Evolutionary conservation across 2,113 vertebrate species (phyloP).

Genomic region (Oreochromis tanganicae): DNA sequence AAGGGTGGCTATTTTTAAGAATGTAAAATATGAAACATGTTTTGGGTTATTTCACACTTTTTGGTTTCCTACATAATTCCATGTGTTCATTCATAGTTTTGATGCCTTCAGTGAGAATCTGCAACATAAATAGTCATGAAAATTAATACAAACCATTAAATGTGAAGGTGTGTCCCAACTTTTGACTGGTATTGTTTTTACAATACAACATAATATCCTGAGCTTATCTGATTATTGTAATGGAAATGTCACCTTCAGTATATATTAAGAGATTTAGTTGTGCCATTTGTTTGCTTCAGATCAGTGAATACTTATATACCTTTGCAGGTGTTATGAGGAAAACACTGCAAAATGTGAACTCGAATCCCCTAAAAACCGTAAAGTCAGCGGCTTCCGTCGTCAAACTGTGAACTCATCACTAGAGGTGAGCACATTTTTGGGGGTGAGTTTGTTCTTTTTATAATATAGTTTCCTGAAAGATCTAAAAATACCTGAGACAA

Average conservation of each 20-base stretch:
- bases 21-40: not conserved
- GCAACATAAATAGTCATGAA: fast-evolving
- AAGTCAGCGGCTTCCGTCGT: not conserved
- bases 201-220: not conserved
- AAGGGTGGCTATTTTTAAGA: not conserved
- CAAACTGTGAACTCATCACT: fast-evolving
- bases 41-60: not conserved
- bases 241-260: fast-evolving
- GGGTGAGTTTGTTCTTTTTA: not conserved
- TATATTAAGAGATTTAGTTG: not conserved
- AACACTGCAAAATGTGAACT: not conserved
- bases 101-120: not conserved
- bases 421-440: slow-evolving; percentile 32
- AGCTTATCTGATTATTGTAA: not conserved
- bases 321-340: slow-evolving; percentile 46
- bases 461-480: not conserved
- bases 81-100: not conserved
- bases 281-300: not conserved
- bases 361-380: too few species aligned
- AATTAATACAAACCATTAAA: not conserved
- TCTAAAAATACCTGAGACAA: fast-evolving
- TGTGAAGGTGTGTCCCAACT: not conserved
- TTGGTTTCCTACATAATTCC: fast-evolving
- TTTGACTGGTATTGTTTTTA: not conserved
- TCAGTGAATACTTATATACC: not conserved